Conservation (phyloP, 2,888 invertebrate genomes). For the Leptogaster cylindrica region DNA sequence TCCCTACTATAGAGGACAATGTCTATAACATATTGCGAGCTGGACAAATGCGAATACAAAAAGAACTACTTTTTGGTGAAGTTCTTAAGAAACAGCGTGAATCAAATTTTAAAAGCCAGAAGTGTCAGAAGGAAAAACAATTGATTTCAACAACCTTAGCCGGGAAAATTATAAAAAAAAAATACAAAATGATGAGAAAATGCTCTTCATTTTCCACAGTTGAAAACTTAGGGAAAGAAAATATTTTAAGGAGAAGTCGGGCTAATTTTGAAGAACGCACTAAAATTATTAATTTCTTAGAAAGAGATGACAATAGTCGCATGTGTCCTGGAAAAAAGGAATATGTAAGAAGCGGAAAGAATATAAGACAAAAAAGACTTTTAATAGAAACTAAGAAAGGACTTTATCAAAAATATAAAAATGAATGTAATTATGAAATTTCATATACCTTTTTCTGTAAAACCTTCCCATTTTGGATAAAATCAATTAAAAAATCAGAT, state of each 20-base stretch:
- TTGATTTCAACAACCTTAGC: too few relatives aligned
- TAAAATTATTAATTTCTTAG: background rate
- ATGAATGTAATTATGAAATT: background rate
- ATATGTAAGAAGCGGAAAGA: background rate
- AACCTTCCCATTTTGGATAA: background rate
- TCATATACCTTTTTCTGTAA: background rate
- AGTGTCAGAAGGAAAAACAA: background rate
- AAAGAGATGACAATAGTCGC: background rate
- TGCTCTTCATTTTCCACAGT: too few relatives aligned
- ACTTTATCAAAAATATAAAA: background rate
- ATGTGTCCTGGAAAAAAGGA: slow-evolving; percentile 9
- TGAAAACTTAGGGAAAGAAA: too few relatives aligned
- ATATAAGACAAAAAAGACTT: background rate
- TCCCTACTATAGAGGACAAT: background rate
- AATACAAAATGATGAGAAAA: too few relatives aligned
- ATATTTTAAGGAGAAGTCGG: too few relatives aligned
- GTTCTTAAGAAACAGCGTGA: background rate
- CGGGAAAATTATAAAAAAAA: too few relatives aligned
- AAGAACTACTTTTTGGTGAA: background rate
- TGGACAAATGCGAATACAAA: background rate
- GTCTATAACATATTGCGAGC: background rate
- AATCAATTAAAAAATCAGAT: background rate
- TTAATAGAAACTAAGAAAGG: background rate
- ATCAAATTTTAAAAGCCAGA: background rate
- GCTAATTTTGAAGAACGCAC: too few relatives aligned